Evolutionary conservation across 2,888 invertebrate species (phyloP).

Genomic region (Cylindroiulus punctatus): DNA sequence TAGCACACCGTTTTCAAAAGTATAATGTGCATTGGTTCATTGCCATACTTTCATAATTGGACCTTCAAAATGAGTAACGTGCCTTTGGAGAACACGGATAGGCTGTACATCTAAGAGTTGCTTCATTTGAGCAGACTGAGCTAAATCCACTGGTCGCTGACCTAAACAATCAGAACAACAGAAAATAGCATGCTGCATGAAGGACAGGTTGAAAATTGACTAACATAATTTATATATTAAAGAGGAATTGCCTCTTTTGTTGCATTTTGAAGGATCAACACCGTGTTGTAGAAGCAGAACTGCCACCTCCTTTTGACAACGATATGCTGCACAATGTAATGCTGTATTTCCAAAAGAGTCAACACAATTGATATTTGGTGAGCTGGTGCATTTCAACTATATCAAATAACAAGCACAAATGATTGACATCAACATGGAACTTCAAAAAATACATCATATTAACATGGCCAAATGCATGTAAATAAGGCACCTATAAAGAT

Average conservation of each 20-base stretch:
- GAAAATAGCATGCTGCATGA: background rate
- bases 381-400: constrained; percentile 71
- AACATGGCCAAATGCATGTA: background rate
- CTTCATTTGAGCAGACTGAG: constrained; percentile 73
- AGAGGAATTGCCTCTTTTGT: constrained; percentile 70
- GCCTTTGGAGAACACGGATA: constrained; percentile 71
- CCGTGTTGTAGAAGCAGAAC: constrained; percentile 75
- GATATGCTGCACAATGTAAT: constrained; percentile 74
- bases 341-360: constrained; percentile 75
- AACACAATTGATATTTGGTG: constrained; percentile 74
- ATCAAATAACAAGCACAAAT: constrained; percentile 58
- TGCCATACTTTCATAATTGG: constrained; percentile 70
- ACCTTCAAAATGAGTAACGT: constrained; percentile 74
- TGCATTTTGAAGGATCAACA: constrained; percentile 72
- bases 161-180: constrained; percentile 66
- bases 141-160: constrained; percentile 73
- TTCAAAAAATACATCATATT: background rate
- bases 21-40: background rate
- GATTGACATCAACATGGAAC: background rate
- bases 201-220: background rate
- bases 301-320: constrained; percentile 74
- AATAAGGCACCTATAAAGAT: too few species aligned
- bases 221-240: background rate
- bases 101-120: constrained; percentile 75
- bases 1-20: background rate